phyloP scores from a whole-genome alignment of 2,113 vertebrate genomes.

The Odontophorus gujanensis region DNA sequence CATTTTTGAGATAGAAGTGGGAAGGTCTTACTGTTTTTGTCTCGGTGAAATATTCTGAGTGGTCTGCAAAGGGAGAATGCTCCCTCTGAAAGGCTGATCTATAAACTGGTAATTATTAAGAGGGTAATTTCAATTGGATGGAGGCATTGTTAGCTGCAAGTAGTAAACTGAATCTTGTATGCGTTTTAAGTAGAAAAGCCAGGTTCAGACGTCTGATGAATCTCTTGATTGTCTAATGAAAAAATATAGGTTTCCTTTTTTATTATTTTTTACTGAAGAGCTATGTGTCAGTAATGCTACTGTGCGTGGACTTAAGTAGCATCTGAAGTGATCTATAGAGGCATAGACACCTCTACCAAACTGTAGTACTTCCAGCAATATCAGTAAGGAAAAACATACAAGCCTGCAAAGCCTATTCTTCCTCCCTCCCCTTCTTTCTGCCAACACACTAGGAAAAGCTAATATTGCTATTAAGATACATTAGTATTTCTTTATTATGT shows the following conservation, averaged over 20 bases:
- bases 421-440: background rate
- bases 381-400: background rate
- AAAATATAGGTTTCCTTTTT: rapidly evolving
- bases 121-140: background rate
- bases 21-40: background rate
- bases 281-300: background rate
- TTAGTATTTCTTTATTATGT: too few relatives aligned
- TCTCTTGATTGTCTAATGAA: background rate
- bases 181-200: background rate
- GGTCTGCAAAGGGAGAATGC: background rate
- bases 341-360: background rate
- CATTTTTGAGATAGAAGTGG: background rate
- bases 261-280: background rate
- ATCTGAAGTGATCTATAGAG: background rate
- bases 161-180: background rate
- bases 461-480: background rate
- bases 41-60: background rate
- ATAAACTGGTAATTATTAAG: background rate
- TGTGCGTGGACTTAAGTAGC: background rate
- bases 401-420: background rate
- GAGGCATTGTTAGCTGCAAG: background rate
- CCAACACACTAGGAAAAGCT: background rate
- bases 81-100: background rate
- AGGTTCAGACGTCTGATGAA: background rate
- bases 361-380: background rate